Evolutionary conservation across 2,113 vertebrate genomes (phyloP).

Genomic region (Penelope pileata): DNA sequence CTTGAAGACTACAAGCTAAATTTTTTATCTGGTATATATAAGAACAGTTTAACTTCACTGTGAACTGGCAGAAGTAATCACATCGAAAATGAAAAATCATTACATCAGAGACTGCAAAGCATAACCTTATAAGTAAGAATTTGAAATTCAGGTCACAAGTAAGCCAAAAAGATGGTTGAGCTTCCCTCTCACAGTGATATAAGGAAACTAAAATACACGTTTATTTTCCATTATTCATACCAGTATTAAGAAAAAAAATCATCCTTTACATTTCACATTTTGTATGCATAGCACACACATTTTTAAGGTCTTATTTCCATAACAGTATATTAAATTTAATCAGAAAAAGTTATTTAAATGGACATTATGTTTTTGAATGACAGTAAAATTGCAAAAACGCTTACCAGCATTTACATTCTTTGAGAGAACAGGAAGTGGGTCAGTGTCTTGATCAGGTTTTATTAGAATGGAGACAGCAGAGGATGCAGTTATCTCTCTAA

Average conservation of each 20-base stretch:
- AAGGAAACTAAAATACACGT: background rate
- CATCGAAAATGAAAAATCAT: background rate
- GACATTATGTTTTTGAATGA: background rate
- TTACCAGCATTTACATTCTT: slow-evolving; percentile 73
- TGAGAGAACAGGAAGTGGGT: slow-evolving; percentile 89
- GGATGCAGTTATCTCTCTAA: slow-evolving; percentile 92
- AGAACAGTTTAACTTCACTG: background rate
- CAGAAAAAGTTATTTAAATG: background rate
- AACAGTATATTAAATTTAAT: background rate
- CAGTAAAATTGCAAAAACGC: background rate
- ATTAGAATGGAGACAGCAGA: slow-evolving; percentile 89
- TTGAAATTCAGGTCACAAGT: background rate
- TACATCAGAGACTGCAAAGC: background rate
- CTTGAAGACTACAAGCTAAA: background rate
- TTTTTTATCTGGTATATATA: background rate
- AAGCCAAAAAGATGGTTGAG: background rate
- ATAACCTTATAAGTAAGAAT: background rate
- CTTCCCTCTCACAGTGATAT: background rate
- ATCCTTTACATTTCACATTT: background rate
- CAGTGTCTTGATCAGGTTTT: slow-evolving; percentile 82
- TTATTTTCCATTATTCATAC: background rate
- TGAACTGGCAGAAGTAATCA: background rate
- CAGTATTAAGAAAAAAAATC: background rate
- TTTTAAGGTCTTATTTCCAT: background rate
- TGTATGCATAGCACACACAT: background rate